These are phyloP conservation scores for Halcyon senegalensis DNA, from an alignment of 2,113 vertebrate genomes.

Conservation along the genomic window DNA sequence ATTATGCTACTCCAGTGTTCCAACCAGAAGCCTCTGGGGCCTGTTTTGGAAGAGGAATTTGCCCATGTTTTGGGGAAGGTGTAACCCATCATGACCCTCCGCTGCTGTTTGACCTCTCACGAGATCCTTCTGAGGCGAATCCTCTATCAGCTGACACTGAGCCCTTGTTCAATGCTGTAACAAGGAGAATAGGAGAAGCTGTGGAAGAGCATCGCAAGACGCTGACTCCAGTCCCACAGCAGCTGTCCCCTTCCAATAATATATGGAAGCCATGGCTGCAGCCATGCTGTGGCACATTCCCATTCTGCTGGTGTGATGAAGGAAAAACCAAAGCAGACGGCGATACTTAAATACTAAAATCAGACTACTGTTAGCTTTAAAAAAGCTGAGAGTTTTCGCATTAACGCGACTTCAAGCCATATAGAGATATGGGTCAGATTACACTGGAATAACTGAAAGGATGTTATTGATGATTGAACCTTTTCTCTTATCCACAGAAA, in stretches of 20 bases:
- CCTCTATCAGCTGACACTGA: slow-evolving; percentile 72
- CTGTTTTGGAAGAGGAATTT: slow-evolving; percentile 76
- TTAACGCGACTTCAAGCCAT: neutral
- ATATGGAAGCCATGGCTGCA: slow-evolving; percentile 88
- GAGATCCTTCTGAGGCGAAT: slow-evolving; percentile 81
- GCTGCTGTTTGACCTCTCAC: slow-evolving; percentile 80
- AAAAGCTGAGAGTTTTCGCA: neutral
- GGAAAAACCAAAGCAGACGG: neutral
- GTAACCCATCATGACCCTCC: slow-evolving; percentile 81
- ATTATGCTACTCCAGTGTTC: slow-evolving; percentile 85
- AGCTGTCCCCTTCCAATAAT: slow-evolving; percentile 75
- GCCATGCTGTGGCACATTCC: slow-evolving; percentile 88
- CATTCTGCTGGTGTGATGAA: slow-evolving; percentile 81
- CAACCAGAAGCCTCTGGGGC: slow-evolving; percentile 74
- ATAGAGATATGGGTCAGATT: neutral
- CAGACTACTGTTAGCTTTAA: neutral
- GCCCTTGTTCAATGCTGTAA: slow-evolving; percentile 66
- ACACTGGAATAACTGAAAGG: neutral
- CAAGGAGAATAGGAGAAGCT: slow-evolving; percentile 63
- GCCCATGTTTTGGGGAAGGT: slow-evolving; percentile 67
- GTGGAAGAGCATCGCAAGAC: slow-evolving; percentile 72
- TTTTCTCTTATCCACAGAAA: neutral
- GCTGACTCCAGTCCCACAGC: slow-evolving; percentile 65
- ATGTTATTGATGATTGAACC: neutral
- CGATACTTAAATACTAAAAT: neutral